Percentiles rank a stretch among this genome's conserved stretches.
Conservation (phyloP, 2,888 invertebrate species). For the Corbicula japonica region DNA sequence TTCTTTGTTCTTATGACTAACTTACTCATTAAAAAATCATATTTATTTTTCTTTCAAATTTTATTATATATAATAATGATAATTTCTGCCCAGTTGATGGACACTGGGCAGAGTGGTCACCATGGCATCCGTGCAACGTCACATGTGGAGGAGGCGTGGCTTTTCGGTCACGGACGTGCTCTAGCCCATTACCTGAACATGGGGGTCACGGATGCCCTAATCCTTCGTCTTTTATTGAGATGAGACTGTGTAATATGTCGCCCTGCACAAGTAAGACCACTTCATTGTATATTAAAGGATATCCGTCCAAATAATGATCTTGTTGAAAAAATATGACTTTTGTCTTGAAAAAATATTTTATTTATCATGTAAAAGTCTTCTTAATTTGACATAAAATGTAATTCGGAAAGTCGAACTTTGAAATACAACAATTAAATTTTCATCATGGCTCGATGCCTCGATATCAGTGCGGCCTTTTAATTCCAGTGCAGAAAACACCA, state of each 20-base stretch:
- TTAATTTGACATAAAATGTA: too few species aligned
- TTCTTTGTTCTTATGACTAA: too few species aligned
- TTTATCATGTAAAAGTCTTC: background rate
- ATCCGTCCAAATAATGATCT: background rate
- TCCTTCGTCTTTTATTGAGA: conserved; percentile 10
- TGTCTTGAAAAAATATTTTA: background rate
- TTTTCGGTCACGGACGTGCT: conserved; percentile 21
- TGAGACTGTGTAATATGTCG: background rate
- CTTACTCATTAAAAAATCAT: too few species aligned
- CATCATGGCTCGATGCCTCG: too few species aligned
- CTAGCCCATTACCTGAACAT: conserved; percentile 20
- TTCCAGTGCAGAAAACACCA: too few species aligned
- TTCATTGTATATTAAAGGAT: background rate
- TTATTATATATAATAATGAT: too few species aligned
- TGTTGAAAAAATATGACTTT: background rate
- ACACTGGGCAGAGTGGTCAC: conserved; percentile 19
- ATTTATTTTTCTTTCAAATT: too few species aligned
- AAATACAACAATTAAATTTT: too few species aligned
- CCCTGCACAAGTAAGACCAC: conserved; percentile 6
- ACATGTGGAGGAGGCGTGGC: conserved; percentile 24
- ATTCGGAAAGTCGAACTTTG: too few species aligned
- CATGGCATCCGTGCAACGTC: conserved; percentile 20
- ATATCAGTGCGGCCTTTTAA: too few species aligned
- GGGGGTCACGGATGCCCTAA: conserved; percentile 29
- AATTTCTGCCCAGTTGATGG: conserved; percentile 38